These are phyloP conservation scores for Eleginops maclovinus DNA, from an alignment of 2,113 vertebrate genomes.

Conservation along the genomic window DNA sequence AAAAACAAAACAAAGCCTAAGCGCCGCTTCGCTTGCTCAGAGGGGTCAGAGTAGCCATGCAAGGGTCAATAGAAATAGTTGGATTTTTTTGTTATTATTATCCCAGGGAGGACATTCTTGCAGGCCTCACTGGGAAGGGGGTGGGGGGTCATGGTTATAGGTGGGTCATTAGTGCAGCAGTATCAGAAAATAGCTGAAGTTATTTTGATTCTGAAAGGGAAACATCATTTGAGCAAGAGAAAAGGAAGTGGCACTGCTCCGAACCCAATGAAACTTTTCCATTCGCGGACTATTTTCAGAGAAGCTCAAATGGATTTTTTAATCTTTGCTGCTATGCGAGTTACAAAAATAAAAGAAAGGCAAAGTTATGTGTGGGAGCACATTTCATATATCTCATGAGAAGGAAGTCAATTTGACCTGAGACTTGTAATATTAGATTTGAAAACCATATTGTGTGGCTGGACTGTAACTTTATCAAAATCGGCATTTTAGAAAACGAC, in stretches of 20 bases:
- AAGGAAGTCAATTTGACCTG: slow-evolving; percentile 44
- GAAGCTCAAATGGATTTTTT: slow-evolving; percentile 42
- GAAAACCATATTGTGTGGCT: slow-evolving; percentile 64
- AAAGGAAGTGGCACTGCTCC: slow-evolving; percentile 50
- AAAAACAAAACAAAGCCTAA: slow-evolving; percentile 56
- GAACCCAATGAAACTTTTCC: slow-evolving; percentile 64
- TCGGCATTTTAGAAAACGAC: slow-evolving; percentile 59
- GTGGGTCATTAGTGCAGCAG: slow-evolving; percentile 54
- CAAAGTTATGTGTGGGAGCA: slow-evolving; percentile 5
- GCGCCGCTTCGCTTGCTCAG: slow-evolving; percentile 43
- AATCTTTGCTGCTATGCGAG: neutral
- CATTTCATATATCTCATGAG: slow-evolving; percentile 27
- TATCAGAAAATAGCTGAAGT: slow-evolving; percentile 71
- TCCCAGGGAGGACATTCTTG: slow-evolving; percentile 76
- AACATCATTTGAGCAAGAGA: slow-evolving; percentile 61
- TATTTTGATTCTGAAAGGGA: slow-evolving; percentile 74
- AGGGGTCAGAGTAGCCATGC: slow-evolving; percentile 58
- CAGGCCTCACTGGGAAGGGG: slow-evolving; percentile 32
- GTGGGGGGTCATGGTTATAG: slow-evolving; percentile 50
- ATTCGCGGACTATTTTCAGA: slow-evolving; percentile 45
- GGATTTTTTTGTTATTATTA: slow-evolving; percentile 79
- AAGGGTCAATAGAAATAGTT: slow-evolving; percentile 74
- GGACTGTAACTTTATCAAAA: slow-evolving; percentile 38
- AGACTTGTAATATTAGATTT: slow-evolving; percentile 58
- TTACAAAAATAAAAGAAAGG: neutral